Evolutionary conservation across 2,888 invertebrate species (phyloP).

Genomic region (Parthenolecanium corni): DNA sequence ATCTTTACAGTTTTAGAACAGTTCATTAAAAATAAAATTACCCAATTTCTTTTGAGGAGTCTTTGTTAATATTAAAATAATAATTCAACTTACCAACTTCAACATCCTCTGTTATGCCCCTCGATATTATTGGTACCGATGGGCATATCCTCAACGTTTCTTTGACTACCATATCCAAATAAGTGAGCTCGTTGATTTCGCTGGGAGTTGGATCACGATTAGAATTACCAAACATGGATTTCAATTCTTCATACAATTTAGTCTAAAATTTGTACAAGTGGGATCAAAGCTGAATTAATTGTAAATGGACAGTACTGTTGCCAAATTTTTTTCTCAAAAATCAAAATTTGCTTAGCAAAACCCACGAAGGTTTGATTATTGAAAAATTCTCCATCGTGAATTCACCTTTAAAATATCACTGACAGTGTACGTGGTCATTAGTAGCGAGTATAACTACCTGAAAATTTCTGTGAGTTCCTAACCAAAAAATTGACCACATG

Average conservation of each 20-base stretch:
- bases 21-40: too few species aligned
- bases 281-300: neutral
- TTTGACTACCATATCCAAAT: slow-evolving; percentile 47
- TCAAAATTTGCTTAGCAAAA: neutral
- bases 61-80: too few species aligned
- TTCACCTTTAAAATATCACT: neutral
- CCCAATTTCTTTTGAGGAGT: too few species aligned
- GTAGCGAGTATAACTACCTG: slow-evolving; percentile 40
- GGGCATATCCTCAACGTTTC: slow-evolving; percentile 48
- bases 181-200: slow-evolving; percentile 45
- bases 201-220: slow-evolving; percentile 39
- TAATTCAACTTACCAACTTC: neutral
- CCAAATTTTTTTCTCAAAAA: neutral
- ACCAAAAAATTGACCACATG: neutral
- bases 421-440: slow-evolving; percentile 39
- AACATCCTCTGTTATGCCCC: slow-evolving; percentile 41
- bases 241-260: slow-evolving; percentile 8
- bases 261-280: slow-evolving; percentile 4
- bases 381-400: neutral
- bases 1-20: too few species aligned
- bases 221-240: slow-evolving; percentile 30
- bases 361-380: too few species aligned
- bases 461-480: neutral
- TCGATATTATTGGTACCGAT: slow-evolving; percentile 44
- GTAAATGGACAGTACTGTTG: too few species aligned